Base-by-base conservation (phyloP, 2,797 vertebrate species). In the Malurus splendens region DNA sequence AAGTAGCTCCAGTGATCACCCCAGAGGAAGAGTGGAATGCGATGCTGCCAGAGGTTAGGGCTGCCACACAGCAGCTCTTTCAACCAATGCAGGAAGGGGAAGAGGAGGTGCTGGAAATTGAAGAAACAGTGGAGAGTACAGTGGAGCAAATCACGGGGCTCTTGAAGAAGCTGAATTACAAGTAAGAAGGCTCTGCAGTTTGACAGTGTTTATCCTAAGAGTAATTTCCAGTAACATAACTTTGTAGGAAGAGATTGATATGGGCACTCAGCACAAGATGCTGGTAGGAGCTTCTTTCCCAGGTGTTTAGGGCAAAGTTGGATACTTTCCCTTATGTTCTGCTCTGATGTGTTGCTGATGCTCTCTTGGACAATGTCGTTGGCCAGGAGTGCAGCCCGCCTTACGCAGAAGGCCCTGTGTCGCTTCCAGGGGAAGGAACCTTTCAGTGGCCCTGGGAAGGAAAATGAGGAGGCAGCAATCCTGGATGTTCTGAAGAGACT, bases 21-120 rank as follows among this genome's bases (percentile, higher is more conserved):
- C 98, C 98, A 8, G 97, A 98, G 16, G 99, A 99, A 93, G 97
- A 99, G 82, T 99, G 99, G 99, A 97, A 98, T 42, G 98, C 98
- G 1, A 99, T 99, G 99, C 97, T 98, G 88, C 99, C 99, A 9
- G 99, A 99, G 95, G 75, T 99, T 81, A 97, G 90, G 44, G 87
- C 96, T 82, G 98, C 98, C 8, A 96, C 97, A 87, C 92, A 83
- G 61, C 92, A 97, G 38, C 96, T 98, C 52, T 96, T 99, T 72
- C 93, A 97, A 76, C 96, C 82, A 23, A 74, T 72, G 27, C 66
- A 95, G 45, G 95, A 97, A 14, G 91, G 86, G 20, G 97, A 96
- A 7, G 92, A 92, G 25, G 94, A 95, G 7, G 86, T 92, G 12
- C 94, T 94, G 12, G 87, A 96, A 42, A 56, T 92, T 22, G 91